Evolutionary conservation across 2,888 invertebrate genomes (phyloP).

Genomic region (Trissoscelio sp.): DNA sequence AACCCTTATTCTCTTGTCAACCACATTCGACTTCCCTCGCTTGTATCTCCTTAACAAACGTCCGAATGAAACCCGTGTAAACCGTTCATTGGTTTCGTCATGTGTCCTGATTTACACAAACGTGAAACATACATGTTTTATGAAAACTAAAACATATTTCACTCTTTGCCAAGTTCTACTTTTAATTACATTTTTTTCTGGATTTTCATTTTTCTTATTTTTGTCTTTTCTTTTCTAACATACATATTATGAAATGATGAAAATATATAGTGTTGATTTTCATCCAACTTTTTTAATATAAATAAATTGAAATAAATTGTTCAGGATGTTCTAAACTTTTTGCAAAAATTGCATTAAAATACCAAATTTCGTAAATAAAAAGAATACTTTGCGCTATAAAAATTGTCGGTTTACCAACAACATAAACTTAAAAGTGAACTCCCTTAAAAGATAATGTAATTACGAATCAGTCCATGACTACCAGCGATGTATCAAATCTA

Average conservation of each 20-base stretch:
- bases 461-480: conserved; percentile 17
- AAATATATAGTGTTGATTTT: no score
- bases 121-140: neutral
- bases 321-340: no score
- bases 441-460: conserved; percentile 7
- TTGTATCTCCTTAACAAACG: neutral
- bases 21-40: neutral
- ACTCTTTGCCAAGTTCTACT: neutral
- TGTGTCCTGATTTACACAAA: neutral
- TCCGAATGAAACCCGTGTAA: neutral
- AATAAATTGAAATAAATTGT: no score
- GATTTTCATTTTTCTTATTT: no score
- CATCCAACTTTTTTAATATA: no score
- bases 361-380: no score
- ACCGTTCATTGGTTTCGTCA: neutral
- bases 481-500: conserved; percentile 35
- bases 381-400: no score
- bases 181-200: neutral
- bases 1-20: neutral
- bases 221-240: no score
- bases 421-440: no score
- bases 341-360: no score
- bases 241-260: no score
- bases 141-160: neutral
- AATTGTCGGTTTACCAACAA: no score